phyloP scores from a whole-genome alignment of 2,113 vertebrate species.

The Cepphus grylle region DNA sequence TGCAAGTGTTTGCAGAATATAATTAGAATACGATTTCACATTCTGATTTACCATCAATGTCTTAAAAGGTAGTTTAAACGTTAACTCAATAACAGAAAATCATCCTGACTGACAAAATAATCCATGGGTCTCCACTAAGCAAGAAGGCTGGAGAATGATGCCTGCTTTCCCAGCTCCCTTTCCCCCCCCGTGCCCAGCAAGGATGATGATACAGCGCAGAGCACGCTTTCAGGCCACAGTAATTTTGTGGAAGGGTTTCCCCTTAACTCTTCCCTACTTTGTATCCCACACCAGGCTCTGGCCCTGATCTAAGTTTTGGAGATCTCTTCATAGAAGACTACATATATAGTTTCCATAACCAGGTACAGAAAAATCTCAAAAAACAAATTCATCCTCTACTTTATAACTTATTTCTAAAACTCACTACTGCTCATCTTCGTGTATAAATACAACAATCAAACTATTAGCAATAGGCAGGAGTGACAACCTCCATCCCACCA shows the following conservation, averaged over 20 bases:
- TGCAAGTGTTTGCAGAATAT: not conserved
- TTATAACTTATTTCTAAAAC: not conserved
- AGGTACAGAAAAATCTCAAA: not conserved
- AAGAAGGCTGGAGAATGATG: not conserved
- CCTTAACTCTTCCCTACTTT: not conserved
- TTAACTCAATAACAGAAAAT: not conserved
- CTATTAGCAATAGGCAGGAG: not conserved
- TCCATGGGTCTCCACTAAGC: not conserved
- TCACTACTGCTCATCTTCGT: not conserved
- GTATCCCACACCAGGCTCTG: not conserved
- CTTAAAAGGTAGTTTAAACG: not conserved
- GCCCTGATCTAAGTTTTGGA: not conserved
- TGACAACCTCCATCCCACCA: not conserved
- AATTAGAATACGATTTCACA: not conserved
- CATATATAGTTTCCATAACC: not conserved
- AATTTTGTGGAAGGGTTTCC: not conserved
- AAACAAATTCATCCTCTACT: not conserved
- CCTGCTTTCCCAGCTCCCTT: not conserved
- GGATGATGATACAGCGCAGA: not conserved
- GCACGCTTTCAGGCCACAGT: not conserved
- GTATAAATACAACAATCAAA: not conserved
- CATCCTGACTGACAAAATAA: not conserved
- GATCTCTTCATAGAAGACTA: not conserved
- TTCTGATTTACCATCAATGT: not conserved
- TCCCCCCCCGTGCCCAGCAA: not conserved